Percentiles rank a stretch among this genome's conserved stretches.
Conservation (phyloP, 2,888 invertebrate species). For the Smittia sp. region DNA sequence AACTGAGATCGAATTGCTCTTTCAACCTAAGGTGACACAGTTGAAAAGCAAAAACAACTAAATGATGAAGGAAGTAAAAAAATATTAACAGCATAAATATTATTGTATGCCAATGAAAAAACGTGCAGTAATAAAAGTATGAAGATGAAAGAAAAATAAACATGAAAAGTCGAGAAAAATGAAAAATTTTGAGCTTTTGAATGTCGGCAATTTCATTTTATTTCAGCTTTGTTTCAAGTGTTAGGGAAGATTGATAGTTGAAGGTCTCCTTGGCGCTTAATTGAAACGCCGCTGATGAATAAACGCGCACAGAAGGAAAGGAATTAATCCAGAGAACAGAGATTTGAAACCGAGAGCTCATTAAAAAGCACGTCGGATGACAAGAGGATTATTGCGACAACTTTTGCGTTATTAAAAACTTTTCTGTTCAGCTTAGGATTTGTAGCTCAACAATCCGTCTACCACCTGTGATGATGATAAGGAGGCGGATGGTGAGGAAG, state of each 20-base stretch:
- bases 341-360: too few relatives aligned
- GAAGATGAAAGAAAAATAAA: constrained; percentile 9
- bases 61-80: not conserved
- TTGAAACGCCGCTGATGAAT: too few relatives aligned
- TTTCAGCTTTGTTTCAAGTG: too few relatives aligned
- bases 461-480: not conserved
- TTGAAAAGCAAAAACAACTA: not conserved
- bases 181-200: not conserved
- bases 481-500: not conserved
- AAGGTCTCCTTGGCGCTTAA: too few relatives aligned
- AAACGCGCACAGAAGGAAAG: too few relatives aligned
- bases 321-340: too few relatives aligned
- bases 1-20: not conserved
- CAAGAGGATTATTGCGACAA: too few relatives aligned
- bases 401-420: too few relatives aligned
- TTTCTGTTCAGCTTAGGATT: too few relatives aligned
- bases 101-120: constrained; percentile 1
- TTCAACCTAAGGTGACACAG: constrained; percentile 2
- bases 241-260: too few relatives aligned
- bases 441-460: not conserved
- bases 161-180: constrained; percentile 17
- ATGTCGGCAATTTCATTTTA: not conserved
- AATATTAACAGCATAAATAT: constrained; percentile 10
- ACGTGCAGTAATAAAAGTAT: constrained; percentile 13
- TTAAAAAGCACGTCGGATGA: too few relatives aligned